Percentiles rank a stretch among this genome's conserved stretches.
These are phyloP conservation scores for Lasioglossum lativentre DNA, from an alignment of 2,888 invertebrate species.

Conservation along the genomic window DNA sequence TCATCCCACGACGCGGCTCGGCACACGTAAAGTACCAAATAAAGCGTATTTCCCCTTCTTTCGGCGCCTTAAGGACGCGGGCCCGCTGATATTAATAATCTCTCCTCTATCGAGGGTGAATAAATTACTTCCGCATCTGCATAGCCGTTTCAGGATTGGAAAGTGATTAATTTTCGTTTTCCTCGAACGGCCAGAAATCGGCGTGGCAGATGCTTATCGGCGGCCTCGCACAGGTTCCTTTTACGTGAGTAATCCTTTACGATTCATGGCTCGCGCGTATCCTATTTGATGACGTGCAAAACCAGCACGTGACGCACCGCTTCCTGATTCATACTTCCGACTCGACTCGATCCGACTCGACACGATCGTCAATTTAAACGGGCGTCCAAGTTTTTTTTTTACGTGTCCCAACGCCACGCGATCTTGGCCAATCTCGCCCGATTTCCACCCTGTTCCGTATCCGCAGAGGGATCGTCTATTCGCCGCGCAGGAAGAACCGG, in stretches of 20 bases:
- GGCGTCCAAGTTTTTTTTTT: not conserved
- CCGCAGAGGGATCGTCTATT: not conserved
- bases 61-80: conserved; percentile 6
- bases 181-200: conserved; percentile 21
- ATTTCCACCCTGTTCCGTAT: not conserved
- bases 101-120: conserved; percentile 14
- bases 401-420: not conserved
- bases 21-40: conserved; percentile 5
- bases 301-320: conserved; percentile 55
- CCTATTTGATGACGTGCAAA: conserved; percentile 52
- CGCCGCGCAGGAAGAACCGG: not conserved
- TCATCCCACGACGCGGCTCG: not conserved
- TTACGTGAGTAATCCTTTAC: conserved; percentile 57
- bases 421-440: not conserved
- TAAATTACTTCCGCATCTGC: conserved; percentile 21
- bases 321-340: conserved; percentile 64
- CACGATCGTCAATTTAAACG: conserved; percentile 1
- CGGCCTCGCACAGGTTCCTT: conserved; percentile 24
- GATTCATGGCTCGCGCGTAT: conserved; percentile 54
- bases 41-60: not conserved
- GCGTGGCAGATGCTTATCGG: conserved; percentile 13
- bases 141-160: conserved; percentile 7
- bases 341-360: not conserved
- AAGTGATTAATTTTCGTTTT: conserved; percentile 21
- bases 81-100: conserved; percentile 11